phyloP scores from a whole-genome alignment of 2,113 vertebrate species.

The Clarias magur region DNA sequence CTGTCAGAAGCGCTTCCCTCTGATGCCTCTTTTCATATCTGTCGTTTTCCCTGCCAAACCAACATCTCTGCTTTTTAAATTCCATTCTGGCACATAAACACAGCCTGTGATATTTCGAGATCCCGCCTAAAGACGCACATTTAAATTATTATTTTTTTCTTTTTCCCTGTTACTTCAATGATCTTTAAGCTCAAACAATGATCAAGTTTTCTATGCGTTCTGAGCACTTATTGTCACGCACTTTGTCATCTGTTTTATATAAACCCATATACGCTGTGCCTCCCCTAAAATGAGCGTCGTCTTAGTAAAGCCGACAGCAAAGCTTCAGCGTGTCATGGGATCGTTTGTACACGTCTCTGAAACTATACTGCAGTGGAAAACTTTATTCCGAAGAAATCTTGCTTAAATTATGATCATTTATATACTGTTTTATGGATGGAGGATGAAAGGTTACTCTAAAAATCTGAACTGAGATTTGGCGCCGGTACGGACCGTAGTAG shows the following conservation, averaged over 20 bases:
- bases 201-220: background rate
- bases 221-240: background rate
- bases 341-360: background rate
- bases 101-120: background rate
- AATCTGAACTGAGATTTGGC: too few species aligned
- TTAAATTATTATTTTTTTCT: background rate
- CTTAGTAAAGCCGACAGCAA: background rate
- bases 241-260: background rate
- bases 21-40: slow-evolving; percentile 32
- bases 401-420: background rate
- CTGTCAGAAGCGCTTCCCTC: slow-evolving; percentile 33
- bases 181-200: background rate
- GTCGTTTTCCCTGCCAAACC: slow-evolving; percentile 9
- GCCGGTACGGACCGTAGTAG: too few species aligned
- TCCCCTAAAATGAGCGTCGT: background rate
- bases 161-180: background rate
- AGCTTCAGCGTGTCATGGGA: background rate
- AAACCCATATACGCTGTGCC: too few species aligned
- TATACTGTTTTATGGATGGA: background rate
- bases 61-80: slow-evolving; percentile 12
- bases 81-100: slow-evolving; percentile 2
- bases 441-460: background rate
- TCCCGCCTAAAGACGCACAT: background rate
- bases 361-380: too few species aligned
- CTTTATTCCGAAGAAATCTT: too few species aligned